These are phyloP conservation scores for Micromys minutus DNA, from an alignment of 2,113 vertebrate species.

Conservation along the genomic window DNA sequence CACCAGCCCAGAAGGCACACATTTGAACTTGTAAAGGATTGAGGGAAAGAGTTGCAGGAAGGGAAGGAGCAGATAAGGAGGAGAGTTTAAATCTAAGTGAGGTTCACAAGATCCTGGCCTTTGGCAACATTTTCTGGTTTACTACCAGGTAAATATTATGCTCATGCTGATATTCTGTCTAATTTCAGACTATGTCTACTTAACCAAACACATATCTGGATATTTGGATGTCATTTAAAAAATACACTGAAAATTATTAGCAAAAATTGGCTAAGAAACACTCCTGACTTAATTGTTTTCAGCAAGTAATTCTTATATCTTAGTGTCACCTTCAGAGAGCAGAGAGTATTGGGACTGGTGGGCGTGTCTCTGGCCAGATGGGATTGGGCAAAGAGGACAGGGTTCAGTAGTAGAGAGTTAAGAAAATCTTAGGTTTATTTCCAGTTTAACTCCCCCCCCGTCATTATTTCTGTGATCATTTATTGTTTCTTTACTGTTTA, in stretches of 20 bases:
- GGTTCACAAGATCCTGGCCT: background rate
- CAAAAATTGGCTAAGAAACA: background rate
- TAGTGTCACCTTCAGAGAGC: background rate
- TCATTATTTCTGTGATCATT: background rate
- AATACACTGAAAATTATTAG: background rate
- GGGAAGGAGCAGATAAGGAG: background rate
- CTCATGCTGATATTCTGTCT: background rate
- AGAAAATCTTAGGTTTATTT: background rate
- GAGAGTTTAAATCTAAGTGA: background rate
- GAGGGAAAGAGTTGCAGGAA: background rate
- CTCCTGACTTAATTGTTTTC: conserved; percentile 7
- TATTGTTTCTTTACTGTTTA: background rate
- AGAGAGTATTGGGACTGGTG: background rate
- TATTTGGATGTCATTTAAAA: background rate
- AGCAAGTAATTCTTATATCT: conserved; percentile 1
- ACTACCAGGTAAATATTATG: background rate
- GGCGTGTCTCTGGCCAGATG: background rate
- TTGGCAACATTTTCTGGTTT: background rate
- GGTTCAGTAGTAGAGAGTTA: background rate
- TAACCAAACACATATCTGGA: background rate
- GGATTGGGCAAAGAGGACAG: background rate
- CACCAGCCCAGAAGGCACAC: background rate
- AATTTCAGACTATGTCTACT: background rate
- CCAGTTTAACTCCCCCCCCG: background rate
- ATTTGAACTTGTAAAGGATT: background rate